Percentiles rank a stretch among this genome's conserved stretches.
These are phyloP conservation scores for Coecobrya sp. DNA, from an alignment of 2,888 invertebrate genomes.

Conservation along the genomic window DNA sequence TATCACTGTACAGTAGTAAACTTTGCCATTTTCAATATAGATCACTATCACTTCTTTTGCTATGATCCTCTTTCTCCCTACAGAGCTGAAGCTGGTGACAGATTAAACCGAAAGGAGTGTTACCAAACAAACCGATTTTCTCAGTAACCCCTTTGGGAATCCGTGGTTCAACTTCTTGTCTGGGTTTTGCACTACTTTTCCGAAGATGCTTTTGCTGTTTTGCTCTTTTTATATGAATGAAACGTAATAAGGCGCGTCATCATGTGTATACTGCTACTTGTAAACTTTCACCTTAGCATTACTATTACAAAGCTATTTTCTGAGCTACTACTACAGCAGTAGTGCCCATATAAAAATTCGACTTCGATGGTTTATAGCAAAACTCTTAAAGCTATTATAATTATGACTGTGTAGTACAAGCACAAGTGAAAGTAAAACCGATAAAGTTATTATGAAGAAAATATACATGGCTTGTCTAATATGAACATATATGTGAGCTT, in stretches of 20 bases:
- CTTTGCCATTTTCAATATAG: conserved; percentile 80
- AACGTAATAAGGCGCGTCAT: conserved; percentile 25
- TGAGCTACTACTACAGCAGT: conserved; percentile 41
- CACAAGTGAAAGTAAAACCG: neutral
- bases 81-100: conserved; percentile 53
- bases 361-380: conserved; percentile 10
- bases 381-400: conserved; percentile 37
- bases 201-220: conserved; percentile 69
- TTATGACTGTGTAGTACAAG: conserved; percentile 2
- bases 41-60: conserved; percentile 62
- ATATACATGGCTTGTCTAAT: neutral
- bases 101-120: conserved; percentile 54
- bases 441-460: neutral
- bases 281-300: conserved; percentile 58
- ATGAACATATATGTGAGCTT: too few relatives aligned
- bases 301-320: conserved; percentile 52
- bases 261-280: neutral
- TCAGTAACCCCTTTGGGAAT: conserved; percentile 68
- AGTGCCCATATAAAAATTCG: conserved; percentile 47
- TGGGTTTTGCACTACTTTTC: conserved; percentile 43
- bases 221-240: conserved; percentile 12
- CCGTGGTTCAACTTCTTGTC: conserved; percentile 59
- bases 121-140: conserved; percentile 68
- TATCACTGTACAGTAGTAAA: conserved; percentile 54
- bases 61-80: neutral